Percentiles rank a stretch among this genome's conserved stretches.
Conservation (phyloP, 2,113 vertebrate species). For the Calidris pugnax region DNA sequence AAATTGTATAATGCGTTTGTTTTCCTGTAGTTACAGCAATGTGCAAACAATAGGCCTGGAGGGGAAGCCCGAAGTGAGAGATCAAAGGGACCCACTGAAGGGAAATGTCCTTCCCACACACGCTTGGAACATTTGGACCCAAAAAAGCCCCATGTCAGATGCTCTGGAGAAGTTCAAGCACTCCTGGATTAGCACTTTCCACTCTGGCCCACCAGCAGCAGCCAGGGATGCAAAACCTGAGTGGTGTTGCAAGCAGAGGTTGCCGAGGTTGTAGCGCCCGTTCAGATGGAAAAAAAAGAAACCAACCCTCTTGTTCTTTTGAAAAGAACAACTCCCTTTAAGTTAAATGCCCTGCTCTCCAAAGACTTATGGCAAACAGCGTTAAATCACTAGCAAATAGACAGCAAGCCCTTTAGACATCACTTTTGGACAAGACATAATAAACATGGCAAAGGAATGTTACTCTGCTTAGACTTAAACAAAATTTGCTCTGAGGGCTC, state of each 20-base stretch:
- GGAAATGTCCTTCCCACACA: conserved; percentile 44
- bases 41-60: conserved; percentile 44
- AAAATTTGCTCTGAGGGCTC: background rate
- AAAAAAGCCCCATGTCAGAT: background rate
- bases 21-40: conserved; percentile 69
- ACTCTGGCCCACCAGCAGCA: background rate
- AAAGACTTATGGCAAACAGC: background rate
- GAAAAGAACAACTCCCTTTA: background rate
- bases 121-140: conserved; percentile 36
- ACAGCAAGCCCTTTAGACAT: background rate
- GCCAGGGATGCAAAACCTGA: background rate
- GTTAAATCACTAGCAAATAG: background rate
- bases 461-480: background rate
- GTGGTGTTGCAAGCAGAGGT: background rate
- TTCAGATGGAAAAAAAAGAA: background rate
- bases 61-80: conserved; percentile 53
- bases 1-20: conserved; percentile 41
- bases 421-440: conserved; percentile 18
- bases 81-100: conserved; percentile 56
- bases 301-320: background rate
- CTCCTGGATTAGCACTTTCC: background rate
- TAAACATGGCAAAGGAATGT: conserved; percentile 34
- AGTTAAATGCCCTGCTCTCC: background rate
- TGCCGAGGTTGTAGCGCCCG: background rate
- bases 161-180: background rate